Conservation (phyloP, 2,797 vertebrate species). For the Catostomus latipinnis region DNA sequence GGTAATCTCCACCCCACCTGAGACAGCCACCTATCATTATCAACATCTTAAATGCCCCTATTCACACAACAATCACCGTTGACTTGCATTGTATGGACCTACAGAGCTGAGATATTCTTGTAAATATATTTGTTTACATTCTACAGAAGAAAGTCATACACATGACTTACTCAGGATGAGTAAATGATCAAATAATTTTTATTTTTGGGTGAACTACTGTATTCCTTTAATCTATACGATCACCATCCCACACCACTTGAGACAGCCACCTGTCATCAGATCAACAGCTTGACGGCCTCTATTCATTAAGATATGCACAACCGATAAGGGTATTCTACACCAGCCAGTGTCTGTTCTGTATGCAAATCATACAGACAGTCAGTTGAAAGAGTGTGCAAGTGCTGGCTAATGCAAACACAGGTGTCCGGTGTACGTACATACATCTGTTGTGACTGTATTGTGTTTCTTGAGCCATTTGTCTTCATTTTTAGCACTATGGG, state of each 20-base stretch:
- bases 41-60: too few relatives aligned
- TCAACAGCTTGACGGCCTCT: conserved; percentile 17
- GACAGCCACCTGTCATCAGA: conserved; percentile 48
- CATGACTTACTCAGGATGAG: too few relatives aligned
- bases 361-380: conserved; percentile 38
- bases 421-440: conserved; percentile 3
- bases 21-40: too few relatives aligned
- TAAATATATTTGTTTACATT: too few relatives aligned
- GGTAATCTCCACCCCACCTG: too few relatives aligned
- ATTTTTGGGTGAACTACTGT: too few relatives aligned
- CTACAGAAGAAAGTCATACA: too few relatives aligned
- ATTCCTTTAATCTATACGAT: conserved; percentile 5
- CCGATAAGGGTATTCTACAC: conserved; percentile 18
- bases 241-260: conserved; percentile 9
- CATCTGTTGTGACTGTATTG: neutral
- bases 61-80: too few relatives aligned
- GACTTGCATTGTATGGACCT: too few relatives aligned
- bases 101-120: too few relatives aligned
- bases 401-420: neutral
- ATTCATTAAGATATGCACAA: conserved; percentile 11
- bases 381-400: neutral
- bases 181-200: too few relatives aligned
- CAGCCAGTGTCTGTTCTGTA: conserved; percentile 35
- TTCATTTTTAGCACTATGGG: neutral
- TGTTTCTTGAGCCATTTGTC: neutral